Conservation (phyloP, 2,888 invertebrate genomes). For the Mongoloraphidia duomilia region DNA sequence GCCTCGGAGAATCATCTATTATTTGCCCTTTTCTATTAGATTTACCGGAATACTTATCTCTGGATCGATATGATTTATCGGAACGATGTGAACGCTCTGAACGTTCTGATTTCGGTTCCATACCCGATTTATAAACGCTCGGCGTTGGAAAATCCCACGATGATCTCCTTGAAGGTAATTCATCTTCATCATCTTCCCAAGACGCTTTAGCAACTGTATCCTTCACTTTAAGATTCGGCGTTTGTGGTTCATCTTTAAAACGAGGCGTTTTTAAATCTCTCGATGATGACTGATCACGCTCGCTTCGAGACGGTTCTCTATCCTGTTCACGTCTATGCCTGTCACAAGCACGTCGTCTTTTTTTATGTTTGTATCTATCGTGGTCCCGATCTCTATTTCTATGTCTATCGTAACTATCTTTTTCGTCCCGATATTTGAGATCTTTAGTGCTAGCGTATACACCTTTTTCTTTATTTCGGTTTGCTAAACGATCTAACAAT, state of each 20-base stretch:
- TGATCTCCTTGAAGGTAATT: conserved; percentile 47
- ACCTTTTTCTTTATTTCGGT: conserved; percentile 49
- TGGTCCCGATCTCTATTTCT: conserved; percentile 29
- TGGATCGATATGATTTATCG: neutral
- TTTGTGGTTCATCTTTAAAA: conserved; percentile 75
- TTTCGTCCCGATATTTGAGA: conserved; percentile 23
- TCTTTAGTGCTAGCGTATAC: conserved; percentile 55
- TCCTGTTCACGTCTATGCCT: conserved; percentile 24
- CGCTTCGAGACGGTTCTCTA: conserved; percentile 18
- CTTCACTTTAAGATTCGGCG: conserved; percentile 53
- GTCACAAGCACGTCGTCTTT: conserved; percentile 20
- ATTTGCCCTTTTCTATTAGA: conserved; percentile 26
- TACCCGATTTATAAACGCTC: conserved; percentile 30
- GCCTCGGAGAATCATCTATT: conserved; percentile 58
- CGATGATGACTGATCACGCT: conserved; percentile 9
- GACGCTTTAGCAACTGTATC: conserved; percentile 51
- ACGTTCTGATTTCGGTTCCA: conserved; percentile 15
- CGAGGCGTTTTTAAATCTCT: conserved; percentile 33
- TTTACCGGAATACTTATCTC: conserved; percentile 10
- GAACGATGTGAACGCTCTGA: neutral
- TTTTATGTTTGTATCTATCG: conserved; percentile 18
- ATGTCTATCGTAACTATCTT: conserved; percentile 29
- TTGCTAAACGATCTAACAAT: conserved; percentile 45
- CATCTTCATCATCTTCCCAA: conserved; percentile 70
- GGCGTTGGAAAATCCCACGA: conserved; percentile 93